These are phyloP conservation scores for Lumbricus terrestris DNA, from an alignment of 2,888 invertebrate species.

Conservation along the genomic window DNA sequence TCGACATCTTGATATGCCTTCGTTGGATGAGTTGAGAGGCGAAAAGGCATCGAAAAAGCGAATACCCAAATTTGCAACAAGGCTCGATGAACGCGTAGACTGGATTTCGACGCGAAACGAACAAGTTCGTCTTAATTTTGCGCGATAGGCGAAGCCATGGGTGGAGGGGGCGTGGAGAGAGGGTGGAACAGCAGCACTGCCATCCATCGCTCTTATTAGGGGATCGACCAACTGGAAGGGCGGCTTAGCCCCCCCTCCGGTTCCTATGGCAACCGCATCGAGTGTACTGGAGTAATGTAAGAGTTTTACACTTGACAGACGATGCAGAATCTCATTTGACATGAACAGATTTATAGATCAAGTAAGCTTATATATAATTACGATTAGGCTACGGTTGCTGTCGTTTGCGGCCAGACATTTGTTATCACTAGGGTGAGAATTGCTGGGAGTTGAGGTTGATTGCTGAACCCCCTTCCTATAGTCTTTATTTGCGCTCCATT, in stretches of 20 bases:
- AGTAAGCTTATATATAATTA: too few species aligned
- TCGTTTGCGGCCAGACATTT: not conserved
- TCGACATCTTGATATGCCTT: not conserved
- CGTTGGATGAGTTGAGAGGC: not conserved
- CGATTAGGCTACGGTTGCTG: not conserved
- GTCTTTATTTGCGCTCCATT: too few species aligned
- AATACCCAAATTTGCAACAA: not conserved
- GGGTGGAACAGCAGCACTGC: not conserved
- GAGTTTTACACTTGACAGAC: not conserved
- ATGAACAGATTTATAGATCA: too few species aligned
- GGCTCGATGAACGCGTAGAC: not conserved
- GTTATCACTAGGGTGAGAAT: too few species aligned
- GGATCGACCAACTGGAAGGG: not conserved
- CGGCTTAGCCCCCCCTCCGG: not conserved
- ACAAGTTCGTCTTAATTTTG: not conserved
- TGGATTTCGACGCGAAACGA: not conserved
- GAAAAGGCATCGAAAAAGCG: not conserved
- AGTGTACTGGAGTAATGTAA: not conserved
- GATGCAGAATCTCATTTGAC: not conserved
- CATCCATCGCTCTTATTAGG: not conserved
- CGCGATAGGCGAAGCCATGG: not conserved
- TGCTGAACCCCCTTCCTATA: too few species aligned
- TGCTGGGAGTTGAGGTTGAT: too few species aligned
- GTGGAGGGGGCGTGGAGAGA: not conserved
- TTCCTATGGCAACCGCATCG: not conserved